Evolutionary conservation across 2,888 invertebrate genomes (phyloP).

Genomic region (Merodon equestris): DNA sequence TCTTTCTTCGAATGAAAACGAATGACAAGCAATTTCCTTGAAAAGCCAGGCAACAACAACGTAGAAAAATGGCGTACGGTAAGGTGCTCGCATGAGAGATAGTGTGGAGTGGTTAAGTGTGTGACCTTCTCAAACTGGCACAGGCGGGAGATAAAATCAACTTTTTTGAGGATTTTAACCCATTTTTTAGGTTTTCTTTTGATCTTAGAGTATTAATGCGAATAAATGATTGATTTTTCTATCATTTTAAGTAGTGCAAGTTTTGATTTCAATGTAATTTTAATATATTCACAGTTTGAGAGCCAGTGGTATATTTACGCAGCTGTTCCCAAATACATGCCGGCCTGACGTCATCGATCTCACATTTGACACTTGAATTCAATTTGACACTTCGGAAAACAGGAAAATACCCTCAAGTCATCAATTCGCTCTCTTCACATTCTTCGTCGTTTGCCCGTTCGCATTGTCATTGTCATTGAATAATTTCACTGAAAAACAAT

Average conservation of each 20-base stretch:
- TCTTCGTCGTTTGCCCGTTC: conserved; percentile 48
- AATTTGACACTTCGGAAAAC: too few species aligned
- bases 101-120: background rate
- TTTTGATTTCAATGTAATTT: too few species aligned
- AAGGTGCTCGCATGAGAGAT: conserved; percentile 4
- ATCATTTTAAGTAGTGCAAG: too few species aligned
- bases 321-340: background rate
- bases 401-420: conserved; percentile 41
- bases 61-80: conserved; percentile 29
- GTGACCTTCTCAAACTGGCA: too few species aligned
- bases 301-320: too few species aligned
- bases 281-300: too few species aligned
- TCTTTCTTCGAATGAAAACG: conserved; percentile 36
- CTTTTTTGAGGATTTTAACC: too few species aligned
- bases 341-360: conserved; percentile 29
- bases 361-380: conserved; percentile 36
- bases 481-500: conserved; percentile 65
- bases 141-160: too few species aligned
- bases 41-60: conserved; percentile 50
- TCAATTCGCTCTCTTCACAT: conserved; percentile 32
- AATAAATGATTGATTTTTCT: too few species aligned
- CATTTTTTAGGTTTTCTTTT: too few species aligned
- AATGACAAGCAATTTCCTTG: conserved; percentile 63
- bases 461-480: conserved; percentile 41
- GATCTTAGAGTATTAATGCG: too few species aligned